Percentiles rank a stretch among this genome's conserved stretches.
Evolutionary conservation across 2,113 vertebrate species (phyloP).

Genomic region (Pungitius pungitius): DNA sequence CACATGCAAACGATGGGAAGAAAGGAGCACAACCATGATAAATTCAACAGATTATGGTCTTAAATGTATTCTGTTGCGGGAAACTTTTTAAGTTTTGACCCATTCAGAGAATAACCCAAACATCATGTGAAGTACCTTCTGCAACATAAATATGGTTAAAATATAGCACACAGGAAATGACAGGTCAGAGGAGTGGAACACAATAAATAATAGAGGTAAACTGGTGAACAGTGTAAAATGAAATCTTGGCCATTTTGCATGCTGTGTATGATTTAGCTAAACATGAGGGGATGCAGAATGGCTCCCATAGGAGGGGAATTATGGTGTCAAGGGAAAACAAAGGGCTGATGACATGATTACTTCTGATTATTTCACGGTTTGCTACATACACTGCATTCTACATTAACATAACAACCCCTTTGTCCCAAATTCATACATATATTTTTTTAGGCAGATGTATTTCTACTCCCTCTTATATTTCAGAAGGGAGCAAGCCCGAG

Average conservation of each 20-base stretch:
- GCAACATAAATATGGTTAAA: constrained; percentile 61
- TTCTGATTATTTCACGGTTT: not conserved
- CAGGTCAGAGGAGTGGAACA: constrained; percentile 1
- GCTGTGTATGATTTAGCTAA: not conserved
- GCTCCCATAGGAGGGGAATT: not conserved
- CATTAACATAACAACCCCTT: not conserved
- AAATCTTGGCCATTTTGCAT: constrained; percentile 31
- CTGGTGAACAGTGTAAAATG: not conserved
- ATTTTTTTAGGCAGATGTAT: not conserved
- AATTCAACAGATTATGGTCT: constrained; percentile 23
- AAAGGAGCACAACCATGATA: constrained; percentile 33
- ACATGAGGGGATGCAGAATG: constrained; percentile 43
- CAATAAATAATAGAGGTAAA: constrained; percentile 4
- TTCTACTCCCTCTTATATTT: not conserved
- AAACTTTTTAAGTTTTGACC: constrained; percentile 31
- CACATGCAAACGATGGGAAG: constrained; percentile 46
- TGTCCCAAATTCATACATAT: not conserved
- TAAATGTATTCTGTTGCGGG: constrained; percentile 15
- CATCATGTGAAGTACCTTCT: constrained; percentile 44
- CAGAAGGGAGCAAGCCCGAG: not conserved
- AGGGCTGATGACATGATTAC: constrained; percentile 2
- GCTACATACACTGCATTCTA: not conserved
- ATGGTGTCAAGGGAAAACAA: not conserved
- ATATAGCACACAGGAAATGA: constrained; percentile 34
- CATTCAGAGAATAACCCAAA: constrained; percentile 14